Evolutionary conservation across 2,113 vertebrate species (phyloP).

Genomic region (Nothoprocta perdicaria): DNA sequence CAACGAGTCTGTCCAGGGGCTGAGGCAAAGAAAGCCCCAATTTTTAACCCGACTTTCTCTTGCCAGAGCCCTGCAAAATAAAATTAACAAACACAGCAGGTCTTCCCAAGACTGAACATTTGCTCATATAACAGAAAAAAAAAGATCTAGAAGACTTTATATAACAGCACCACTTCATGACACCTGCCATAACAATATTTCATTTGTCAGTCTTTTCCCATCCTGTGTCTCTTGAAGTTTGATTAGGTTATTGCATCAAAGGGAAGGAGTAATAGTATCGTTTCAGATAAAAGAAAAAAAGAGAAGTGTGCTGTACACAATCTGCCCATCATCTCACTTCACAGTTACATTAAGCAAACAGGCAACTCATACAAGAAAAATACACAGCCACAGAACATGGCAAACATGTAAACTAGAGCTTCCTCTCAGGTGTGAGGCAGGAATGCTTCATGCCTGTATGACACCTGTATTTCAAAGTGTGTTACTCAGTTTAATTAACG

Average conservation of each 20-base stretch:
- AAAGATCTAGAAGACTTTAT: constrained; percentile 17
- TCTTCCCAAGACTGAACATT: constrained; percentile 6
- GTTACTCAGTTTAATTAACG: background rate
- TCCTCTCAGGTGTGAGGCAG: background rate
- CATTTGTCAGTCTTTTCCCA: constrained; percentile 56
- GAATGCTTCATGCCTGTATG: background rate
- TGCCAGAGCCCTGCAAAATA: background rate
- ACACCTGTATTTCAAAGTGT: background rate
- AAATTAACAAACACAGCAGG: constrained; percentile 18
- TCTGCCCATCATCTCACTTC: constrained; percentile 45
- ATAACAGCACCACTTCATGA: background rate
- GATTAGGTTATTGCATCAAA: constrained; percentile 53
- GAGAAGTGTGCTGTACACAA: constrained; percentile 31
- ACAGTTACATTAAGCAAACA: constrained; percentile 8
- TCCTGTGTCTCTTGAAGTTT: constrained; percentile 43
- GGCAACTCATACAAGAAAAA: background rate
- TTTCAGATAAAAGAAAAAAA: constrained; percentile 46
- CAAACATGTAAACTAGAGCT: background rate
- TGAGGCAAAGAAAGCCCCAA: background rate
- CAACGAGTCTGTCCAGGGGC: background rate
- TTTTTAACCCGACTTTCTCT: constrained; percentile 2
- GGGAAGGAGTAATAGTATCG: constrained; percentile 42
- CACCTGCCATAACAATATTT: constrained; percentile 62
- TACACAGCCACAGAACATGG: background rate
- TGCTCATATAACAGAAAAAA: constrained; percentile 13